A percentile compares a stretch with the other conserved stretches of the same genome.
Conservation (phyloP, 2,113 vertebrate genomes). For the Vulpes vulpes region DNA sequence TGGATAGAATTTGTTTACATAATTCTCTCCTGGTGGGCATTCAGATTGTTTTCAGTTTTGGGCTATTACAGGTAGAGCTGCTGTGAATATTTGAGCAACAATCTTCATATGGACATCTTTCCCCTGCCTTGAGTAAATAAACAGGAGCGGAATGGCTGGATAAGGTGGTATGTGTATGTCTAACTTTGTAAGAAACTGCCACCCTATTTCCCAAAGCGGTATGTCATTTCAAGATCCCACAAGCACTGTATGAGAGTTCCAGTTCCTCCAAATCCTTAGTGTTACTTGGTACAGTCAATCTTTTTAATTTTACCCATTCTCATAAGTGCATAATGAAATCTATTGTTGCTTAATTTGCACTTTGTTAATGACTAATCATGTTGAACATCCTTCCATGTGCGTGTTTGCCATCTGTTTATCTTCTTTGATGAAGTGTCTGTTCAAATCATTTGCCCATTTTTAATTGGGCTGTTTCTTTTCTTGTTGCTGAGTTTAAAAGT, state of each 20-base stretch:
- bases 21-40: neutral
- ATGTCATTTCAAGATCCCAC: neutral
- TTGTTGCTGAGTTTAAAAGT: neutral
- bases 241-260: neutral
- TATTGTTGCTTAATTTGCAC: slow-evolving; percentile 4
- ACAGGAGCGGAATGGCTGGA: neutral
- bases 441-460: neutral
- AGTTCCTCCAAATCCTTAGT: slow-evolving; percentile 66
- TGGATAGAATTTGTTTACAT: neutral
- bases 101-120: neutral
- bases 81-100: neutral
- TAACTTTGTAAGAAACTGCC: neutral
- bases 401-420: neutral
- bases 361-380: neutral
- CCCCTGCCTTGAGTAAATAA: neutral
- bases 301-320: slow-evolving; percentile 30
- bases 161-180: neutral
- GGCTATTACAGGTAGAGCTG: neutral
- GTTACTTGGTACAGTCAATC: slow-evolving; percentile 55
- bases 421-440: neutral
- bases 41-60: neutral
- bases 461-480: neutral
- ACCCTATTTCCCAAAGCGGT: neutral
- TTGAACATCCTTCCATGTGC: neutral
- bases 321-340: neutral